Conservation (phyloP, 1,140 invertebrate species). For the Tetragonula clypearis region DNA sequence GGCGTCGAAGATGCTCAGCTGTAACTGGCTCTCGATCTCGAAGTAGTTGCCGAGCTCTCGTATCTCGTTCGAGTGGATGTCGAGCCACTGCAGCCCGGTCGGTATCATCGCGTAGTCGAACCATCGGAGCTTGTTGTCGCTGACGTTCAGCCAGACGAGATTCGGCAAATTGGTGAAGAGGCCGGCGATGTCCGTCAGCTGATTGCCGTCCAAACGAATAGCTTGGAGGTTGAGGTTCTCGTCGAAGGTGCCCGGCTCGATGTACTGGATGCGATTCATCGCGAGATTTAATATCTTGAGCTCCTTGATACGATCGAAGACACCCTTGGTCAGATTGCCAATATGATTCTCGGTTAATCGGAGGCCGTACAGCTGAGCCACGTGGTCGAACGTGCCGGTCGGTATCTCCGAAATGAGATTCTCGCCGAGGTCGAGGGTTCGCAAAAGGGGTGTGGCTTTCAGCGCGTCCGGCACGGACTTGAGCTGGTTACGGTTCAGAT, state of each 20-base stretch:
- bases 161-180: slow-evolving; percentile 93
- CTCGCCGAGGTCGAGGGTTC: slow-evolving; percentile 93
- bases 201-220: slow-evolving; percentile 93
- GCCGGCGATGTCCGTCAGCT: slow-evolving; percentile 91
- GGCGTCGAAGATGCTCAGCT: slow-evolving; percentile 92
- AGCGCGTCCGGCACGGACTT: slow-evolving; percentile 92
- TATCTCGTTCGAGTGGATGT: slow-evolving; percentile 94
- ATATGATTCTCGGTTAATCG: slow-evolving; percentile 94
- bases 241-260: slow-evolving; percentile 93
- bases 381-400: slow-evolving; percentile 91
- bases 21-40: slow-evolving; percentile 91
- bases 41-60: slow-evolving; percentile 94
- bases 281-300: slow-evolving; percentile 94
- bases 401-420: slow-evolving; percentile 92
- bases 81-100: slow-evolving; percentile 93
- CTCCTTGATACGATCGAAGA: slow-evolving; percentile 91
- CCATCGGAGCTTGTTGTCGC: slow-evolving; percentile 93
- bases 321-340: slow-evolving; percentile 91
- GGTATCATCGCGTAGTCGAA: slow-evolving; percentile 97
- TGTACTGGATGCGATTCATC: slow-evolving; percentile 91
- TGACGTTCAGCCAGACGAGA: slow-evolving; percentile 95
- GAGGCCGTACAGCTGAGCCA: slow-evolving; percentile 90
- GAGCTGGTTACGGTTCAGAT: slow-evolving; percentile 94
- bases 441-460: slow-evolving; percentile 89
- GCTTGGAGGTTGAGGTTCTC: slow-evolving; percentile 92